Percentiles rank a stretch among this genome's conserved stretches.
Evolutionary conservation across 2,888 invertebrate species (phyloP).

Genomic region (Germaria angustata): DNA sequence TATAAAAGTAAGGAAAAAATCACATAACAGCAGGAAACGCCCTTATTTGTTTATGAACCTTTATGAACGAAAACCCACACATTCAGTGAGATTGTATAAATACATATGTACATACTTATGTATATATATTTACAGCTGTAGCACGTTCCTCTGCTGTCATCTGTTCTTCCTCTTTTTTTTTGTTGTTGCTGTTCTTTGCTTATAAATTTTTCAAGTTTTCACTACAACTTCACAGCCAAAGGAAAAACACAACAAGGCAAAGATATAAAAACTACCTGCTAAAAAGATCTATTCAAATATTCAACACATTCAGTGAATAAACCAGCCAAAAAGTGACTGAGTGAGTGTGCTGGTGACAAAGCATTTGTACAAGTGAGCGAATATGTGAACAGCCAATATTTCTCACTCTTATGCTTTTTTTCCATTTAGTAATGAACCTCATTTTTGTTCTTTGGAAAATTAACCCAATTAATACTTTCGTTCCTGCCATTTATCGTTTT

Average conservation of each 20-base stretch:
- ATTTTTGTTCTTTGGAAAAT: not conserved
- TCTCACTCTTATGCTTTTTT: not conserved
- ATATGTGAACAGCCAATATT: not conserved
- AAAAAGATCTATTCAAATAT: slow-evolving; percentile 5
- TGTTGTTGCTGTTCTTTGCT: not conserved
- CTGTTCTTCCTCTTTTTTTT: slow-evolving; percentile 31
- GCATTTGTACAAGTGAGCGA: not conserved
- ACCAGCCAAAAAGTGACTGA: too few relatives aligned
- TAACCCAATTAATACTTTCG: slow-evolving; percentile 25
- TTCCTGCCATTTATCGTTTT: not conserved
- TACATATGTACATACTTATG: too few relatives aligned
- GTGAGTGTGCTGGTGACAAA: not conserved
- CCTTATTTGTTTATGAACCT: slow-evolving; percentile 62
- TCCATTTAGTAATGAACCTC: not conserved
- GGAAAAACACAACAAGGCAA: not conserved
- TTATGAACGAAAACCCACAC: slow-evolving; percentile 42
- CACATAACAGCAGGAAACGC: slow-evolving; percentile 64
- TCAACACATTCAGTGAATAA: not conserved
- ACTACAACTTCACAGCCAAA: not conserved
- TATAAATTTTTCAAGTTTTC: not conserved
- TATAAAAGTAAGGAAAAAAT: slow-evolving; percentile 9
- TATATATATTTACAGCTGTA: slow-evolving; percentile 37
- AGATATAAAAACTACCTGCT: slow-evolving; percentile 30
- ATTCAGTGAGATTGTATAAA: not conserved
- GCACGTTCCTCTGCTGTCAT: slow-evolving; percentile 55